Evolutionary conservation across 1,140 invertebrate species (phyloP).

Genomic region (Zophobas atratus): DNA sequence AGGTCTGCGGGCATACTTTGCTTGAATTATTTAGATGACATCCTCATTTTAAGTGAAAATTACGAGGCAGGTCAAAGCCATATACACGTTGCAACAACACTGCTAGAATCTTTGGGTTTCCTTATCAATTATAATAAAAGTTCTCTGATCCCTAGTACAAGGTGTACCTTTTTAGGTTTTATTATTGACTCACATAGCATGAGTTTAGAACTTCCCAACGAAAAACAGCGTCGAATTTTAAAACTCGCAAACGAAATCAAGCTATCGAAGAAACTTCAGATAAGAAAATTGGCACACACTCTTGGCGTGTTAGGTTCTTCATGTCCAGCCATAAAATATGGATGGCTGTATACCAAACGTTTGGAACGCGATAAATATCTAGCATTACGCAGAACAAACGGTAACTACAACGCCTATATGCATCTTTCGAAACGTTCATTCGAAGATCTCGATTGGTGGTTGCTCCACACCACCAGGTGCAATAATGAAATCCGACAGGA

Average conservation of each 20-base stretch:
- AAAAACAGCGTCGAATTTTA: too few species aligned
- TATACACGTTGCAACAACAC: neutral
- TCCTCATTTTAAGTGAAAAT: neutral
- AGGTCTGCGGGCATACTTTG: neutral
- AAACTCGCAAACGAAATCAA: too few species aligned
- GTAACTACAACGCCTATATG: neutral
- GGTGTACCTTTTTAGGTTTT: too few species aligned
- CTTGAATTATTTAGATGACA: slow-evolving; percentile 7
- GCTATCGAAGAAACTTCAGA: slow-evolving; percentile 1
- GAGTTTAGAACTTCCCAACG: too few species aligned
- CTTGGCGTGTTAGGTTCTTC: neutral
- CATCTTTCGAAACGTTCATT: too few species aligned
- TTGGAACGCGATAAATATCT: slow-evolving; percentile 14
- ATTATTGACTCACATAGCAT: too few species aligned
- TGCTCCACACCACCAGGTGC: neutral
- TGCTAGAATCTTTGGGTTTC: slow-evolving; percentile 5
- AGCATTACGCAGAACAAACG: neutral
- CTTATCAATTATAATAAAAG: too few species aligned
- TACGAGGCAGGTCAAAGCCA: neutral
- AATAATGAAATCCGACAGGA: neutral
- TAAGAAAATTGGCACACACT: too few species aligned
- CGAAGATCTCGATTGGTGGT: slow-evolving; percentile 7
- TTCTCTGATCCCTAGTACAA: too few species aligned
- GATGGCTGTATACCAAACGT: slow-evolving; percentile 8
- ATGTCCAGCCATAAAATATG: slow-evolving; percentile 30